phyloP scores from a whole-genome alignment of 2,113 vertebrate genomes.

The Trichomycterus rosablanca region DNA sequence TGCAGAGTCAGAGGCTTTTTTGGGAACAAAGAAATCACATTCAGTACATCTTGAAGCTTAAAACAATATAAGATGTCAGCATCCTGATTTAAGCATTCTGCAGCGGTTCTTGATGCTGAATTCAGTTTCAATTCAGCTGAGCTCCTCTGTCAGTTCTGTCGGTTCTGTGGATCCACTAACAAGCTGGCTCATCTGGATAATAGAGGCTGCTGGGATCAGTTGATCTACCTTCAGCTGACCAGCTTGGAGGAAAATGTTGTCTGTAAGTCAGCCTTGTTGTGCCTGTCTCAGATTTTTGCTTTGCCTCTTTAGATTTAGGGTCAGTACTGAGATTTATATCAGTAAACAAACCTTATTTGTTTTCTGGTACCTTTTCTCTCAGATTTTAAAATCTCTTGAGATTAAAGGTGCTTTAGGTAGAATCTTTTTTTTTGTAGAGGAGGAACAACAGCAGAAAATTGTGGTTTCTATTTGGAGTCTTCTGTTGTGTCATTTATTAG shows the following conservation, averaged over 20 bases:
- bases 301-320: not conserved
- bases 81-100: conserved; percentile 43
- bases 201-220: conserved; percentile 62
- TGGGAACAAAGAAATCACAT: conserved; percentile 45
- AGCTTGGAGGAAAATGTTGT: conserved; percentile 62
- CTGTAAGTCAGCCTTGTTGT: conserved; percentile 57
- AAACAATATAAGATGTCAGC: conserved; percentile 36
- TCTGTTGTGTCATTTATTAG: no score
- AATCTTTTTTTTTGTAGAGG: no score
- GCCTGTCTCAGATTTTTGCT: not conserved
- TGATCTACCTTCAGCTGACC: conserved; percentile 68
- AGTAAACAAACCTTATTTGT: not conserved
- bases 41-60: conserved; percentile 26
- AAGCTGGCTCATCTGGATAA: conserved; percentile 62
- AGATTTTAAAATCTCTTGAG: no score
- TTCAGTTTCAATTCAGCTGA: conserved; percentile 45
- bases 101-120: conserved; percentile 42
- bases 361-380: no score
- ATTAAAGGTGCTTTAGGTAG: no score
- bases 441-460: no score
- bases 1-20: conserved; percentile 41
- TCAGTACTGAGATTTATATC: not conserved
- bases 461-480: no score
- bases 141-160: conserved; percentile 43
- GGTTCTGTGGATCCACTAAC: conserved; percentile 35